Percentiles rank a stretch among this genome's conserved stretches.
phyloP scores from a whole-genome alignment of 2,888 invertebrate genomes.

The Limenitis camilla region DNA sequence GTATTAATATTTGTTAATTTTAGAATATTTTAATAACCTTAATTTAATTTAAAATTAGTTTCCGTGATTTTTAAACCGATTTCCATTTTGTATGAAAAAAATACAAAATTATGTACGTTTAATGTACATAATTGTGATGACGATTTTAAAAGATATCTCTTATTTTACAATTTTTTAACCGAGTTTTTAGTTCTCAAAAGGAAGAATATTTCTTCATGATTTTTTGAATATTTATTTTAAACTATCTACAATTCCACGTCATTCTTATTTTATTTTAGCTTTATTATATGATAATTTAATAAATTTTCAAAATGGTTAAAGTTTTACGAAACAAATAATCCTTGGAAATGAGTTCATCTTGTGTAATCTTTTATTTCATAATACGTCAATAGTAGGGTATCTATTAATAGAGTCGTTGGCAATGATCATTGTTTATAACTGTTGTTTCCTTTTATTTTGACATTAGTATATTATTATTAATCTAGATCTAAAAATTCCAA shows the following conservation, averaged over 20 bases:
- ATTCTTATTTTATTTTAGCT: background rate
- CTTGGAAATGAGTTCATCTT: constrained; percentile 12
- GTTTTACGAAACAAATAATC: constrained; percentile 7
- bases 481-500: background rate
- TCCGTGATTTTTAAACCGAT: too few relatives aligned
- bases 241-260: too few relatives aligned
- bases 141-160: too few relatives aligned
- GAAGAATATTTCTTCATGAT: background rate
- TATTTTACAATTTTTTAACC: too few relatives aligned
- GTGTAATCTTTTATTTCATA: constrained; percentile 5
- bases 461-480: too few relatives aligned
- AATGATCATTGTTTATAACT: constrained; percentile 10
- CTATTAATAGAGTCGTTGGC: constrained; percentile 16
- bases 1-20: too few relatives aligned
- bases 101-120: too few relatives aligned
- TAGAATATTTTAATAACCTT: background rate
- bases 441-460: background rate
- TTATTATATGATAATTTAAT: background rate
- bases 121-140: too few relatives aligned
- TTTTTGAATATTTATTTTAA: background rate
- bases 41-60: background rate
- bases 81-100: too few relatives aligned
- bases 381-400: constrained; percentile 1
- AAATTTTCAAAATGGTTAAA: too few relatives aligned
- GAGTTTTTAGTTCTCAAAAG: background rate